phyloP scores from a whole-genome alignment of 2,888 invertebrate species.

The Loripinus fragilis region DNA sequence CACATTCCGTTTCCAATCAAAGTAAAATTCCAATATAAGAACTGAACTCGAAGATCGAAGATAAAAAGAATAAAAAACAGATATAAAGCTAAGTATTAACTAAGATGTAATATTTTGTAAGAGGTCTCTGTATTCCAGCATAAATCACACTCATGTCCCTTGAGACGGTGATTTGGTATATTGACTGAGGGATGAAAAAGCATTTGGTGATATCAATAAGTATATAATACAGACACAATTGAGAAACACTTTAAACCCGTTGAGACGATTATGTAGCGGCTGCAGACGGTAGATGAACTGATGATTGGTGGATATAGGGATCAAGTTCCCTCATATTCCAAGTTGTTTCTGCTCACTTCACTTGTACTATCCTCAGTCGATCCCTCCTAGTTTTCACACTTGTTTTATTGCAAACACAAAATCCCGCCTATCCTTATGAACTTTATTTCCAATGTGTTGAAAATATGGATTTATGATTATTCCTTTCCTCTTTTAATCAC shows the following conservation, averaged over 20 bases:
- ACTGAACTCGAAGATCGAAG: not conserved
- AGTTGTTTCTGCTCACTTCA: not conserved
- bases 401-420: not conserved
- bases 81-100: not conserved
- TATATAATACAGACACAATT: constrained; percentile 18
- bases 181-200: constrained; percentile 17
- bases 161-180: constrained; percentile 14
- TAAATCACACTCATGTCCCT: constrained; percentile 13
- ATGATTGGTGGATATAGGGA: not conserved
- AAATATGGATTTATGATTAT: no score
- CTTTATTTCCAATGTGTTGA: not conserved
- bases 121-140: not conserved
- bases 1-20: constrained; percentile 9
- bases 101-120: constrained; percentile 8
- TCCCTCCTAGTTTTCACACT: constrained; percentile 17
- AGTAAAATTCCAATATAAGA: constrained; percentile 4
- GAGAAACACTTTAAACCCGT: not conserved
- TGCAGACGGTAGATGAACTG: not conserved
- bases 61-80: not conserved
- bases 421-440: constrained; percentile 5
- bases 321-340: not conserved
- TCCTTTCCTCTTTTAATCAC: no score
- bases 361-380: not conserved
- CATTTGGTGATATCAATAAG: constrained; percentile 17
- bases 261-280: constrained; percentile 15